Evolutionary conservation across 64 coral and sea anemone genomes (phyloP), one percentile per base, ranked within the genome.

Genomic region (Acropora yongei): DNA sequence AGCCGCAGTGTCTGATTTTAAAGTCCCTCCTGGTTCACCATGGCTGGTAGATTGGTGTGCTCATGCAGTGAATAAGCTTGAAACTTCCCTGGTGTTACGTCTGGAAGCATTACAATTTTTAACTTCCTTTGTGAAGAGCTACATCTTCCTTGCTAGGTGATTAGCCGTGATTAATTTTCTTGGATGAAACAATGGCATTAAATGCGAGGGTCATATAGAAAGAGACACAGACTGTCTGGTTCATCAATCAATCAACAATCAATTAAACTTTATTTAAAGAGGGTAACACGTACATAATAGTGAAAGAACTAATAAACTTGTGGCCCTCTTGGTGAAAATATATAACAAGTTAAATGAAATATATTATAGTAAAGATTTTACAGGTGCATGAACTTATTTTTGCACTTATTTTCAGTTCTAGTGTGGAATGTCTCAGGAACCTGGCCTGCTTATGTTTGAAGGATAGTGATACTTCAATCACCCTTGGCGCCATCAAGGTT

Each of bases 71-170:
- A 88, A 78, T 42, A 72, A 57, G 77, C n/a, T 46, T 65, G 73
- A 47, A 0, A 93, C 94, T 44, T 86, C 95, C 41, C 39, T 94
- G 53, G 77, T 88, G 47, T 80, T 96, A 18, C 94, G 97, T 10
- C 71, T 93, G 74, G 94, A 99, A 82, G 79, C 91, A 74, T 65
- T 99, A 14, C 97, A 93, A 71, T 78, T 99, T 68, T 80, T 99
- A 42, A 80, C 81, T 8, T 92, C 92, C 6, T 99, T 96, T 89
- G 85, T 99, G 3, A 96, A 93, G 75, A 90, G 96, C 85, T 99
- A 99, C 80, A 85, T 99, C 7, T 65, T 57, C 49, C 65, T 91
- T 16, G 76, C 78, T 42, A 99, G 97, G 97, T 99, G 79, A 63
- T 63, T 68, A 39, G 57, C 8, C 51, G 14, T 30, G 2, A 11